Conservation (phyloP, 2,888 invertebrate species). For the Cephus sareptanus region DNA sequence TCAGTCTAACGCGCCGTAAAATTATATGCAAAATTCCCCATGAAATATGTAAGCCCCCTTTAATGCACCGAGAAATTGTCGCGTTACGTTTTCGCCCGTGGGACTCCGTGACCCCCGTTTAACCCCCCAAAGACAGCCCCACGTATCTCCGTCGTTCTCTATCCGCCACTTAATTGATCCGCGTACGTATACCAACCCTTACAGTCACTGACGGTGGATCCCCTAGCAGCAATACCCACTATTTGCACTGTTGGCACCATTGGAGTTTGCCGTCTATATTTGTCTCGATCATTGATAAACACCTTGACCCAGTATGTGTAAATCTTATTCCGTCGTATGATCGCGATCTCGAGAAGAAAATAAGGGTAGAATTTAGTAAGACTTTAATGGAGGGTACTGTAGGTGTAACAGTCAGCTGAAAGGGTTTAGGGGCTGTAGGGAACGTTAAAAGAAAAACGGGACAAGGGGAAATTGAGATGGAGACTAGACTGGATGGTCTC, state of each 20-base stretch:
- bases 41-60: slow-evolving; percentile 61
- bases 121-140: neutral
- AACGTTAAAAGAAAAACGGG: neutral
- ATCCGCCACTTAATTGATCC: neutral
- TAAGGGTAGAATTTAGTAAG: neutral
- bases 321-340: neutral
- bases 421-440: neutral
- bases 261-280: neutral
- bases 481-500: neutral
- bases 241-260: neutral
- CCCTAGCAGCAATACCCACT: neutral
- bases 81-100: slow-evolving; percentile 32
- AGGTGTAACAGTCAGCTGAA: neutral
- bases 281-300: neutral
- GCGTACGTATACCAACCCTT: slow-evolving; percentile 3
- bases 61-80: slow-evolving; percentile 65
- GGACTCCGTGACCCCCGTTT: neutral
- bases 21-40: slow-evolving; percentile 65
- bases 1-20: slow-evolving; percentile 64
- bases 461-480: neutral
- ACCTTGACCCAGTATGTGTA: neutral
- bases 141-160: neutral
- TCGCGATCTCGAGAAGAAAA: neutral
- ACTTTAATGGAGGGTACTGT: neutral
- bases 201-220: neutral